Conservation (phyloP, 1,140 invertebrate genomes). For the Agrypnia vestita region DNA sequence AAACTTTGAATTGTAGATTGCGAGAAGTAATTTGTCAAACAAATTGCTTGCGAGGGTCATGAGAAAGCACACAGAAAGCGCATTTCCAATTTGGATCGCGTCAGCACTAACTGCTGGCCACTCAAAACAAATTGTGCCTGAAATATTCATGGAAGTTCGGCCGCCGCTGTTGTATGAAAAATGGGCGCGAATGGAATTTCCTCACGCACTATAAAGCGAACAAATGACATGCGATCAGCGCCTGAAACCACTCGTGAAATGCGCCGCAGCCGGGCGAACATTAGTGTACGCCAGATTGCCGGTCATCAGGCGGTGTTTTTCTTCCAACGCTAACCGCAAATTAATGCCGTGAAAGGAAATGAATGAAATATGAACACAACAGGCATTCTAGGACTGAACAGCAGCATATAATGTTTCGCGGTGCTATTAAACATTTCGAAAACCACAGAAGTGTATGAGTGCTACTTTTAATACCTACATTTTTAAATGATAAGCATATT, state of each 20-base stretch:
- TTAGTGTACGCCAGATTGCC: slow-evolving; percentile 4
- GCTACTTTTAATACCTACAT: too few relatives aligned
- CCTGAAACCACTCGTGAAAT: slow-evolving; percentile 49
- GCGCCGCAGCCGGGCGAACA: background rate
- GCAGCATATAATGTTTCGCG: too few relatives aligned
- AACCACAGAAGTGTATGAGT: too few relatives aligned
- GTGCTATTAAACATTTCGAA: too few relatives aligned
- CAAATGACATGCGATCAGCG: slow-evolving; percentile 54
- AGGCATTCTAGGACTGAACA: background rate
- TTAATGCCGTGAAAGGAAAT: slow-evolving; percentile 6
- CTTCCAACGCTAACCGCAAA: background rate
- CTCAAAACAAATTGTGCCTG: background rate
- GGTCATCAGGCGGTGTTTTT: background rate
- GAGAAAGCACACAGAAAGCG: too few relatives aligned
- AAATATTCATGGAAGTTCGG: background rate
- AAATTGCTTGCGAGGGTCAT: too few relatives aligned
- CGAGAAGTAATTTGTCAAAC: too few relatives aligned
- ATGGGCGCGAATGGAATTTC: slow-evolving; percentile 53
- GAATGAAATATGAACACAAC: background rate
- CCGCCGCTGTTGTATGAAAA: slow-evolving; percentile 47
- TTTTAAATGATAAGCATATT: too few relatives aligned
- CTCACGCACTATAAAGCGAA: slow-evolving; percentile 55
- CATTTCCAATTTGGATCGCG: too few relatives aligned
- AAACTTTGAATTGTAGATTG: too few relatives aligned
- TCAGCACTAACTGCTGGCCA: too few relatives aligned